Percentiles rank a stretch among this genome's conserved stretches.
phyloP scores from a whole-genome alignment of 1,140 invertebrate genomes.

The Nasonia longicornis region DNA sequence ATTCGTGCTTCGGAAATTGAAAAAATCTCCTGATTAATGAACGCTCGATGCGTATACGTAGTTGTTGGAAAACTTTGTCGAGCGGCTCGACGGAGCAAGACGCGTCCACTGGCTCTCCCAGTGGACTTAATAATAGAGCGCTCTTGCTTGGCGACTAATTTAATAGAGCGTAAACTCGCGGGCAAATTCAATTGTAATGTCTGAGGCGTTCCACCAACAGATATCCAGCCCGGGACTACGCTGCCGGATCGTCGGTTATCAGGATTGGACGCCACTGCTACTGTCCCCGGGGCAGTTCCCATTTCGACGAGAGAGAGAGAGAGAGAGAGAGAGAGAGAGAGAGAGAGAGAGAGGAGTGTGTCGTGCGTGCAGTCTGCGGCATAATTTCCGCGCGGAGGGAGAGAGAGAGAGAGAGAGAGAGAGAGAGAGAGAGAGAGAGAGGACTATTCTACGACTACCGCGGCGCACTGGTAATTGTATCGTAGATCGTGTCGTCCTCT shows the following conservation, averaged over 20 bases:
- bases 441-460: slow-evolving; percentile 3
- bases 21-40: too few species aligned
- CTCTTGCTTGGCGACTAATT: neutral
- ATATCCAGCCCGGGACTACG: neutral
- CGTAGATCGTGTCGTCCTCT: slow-evolving; percentile 50
- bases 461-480: slow-evolving; percentile 54
- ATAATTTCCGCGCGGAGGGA: slow-evolving; percentile 49
- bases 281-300: slow-evolving; percentile 49
- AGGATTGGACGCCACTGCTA: neutral
- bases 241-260: slow-evolving; percentile 20
- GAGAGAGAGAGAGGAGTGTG: neutral
- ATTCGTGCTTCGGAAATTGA: neutral
- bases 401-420: slow-evolving; percentile 25
- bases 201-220: neutral
- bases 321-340: too few species aligned
- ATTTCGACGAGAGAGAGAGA: slow-evolving; percentile 40
- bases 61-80: neutral
- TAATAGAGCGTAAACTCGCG: neutral
- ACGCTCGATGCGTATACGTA: neutral
- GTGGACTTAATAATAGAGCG: neutral
- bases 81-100: neutral
- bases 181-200: neutral
- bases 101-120: neutral
- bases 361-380: slow-evolving; percentile 50
- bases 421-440: neutral